phyloP scores from a whole-genome alignment of 2,888 invertebrate genomes.

The Hemithea aestivaria region DNA sequence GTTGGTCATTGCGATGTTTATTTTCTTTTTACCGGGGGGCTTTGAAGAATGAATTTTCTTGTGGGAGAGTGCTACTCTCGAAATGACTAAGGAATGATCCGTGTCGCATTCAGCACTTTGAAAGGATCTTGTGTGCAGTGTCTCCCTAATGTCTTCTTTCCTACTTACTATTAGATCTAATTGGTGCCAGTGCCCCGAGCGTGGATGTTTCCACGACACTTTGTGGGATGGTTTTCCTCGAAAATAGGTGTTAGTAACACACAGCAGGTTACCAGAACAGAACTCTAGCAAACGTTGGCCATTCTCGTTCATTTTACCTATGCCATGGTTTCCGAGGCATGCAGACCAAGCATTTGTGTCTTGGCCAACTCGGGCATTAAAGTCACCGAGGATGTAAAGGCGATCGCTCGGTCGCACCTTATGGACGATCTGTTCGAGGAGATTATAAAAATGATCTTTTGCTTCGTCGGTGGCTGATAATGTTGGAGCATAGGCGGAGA shows the following conservation, averaged over 20 bases:
- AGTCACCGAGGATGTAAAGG: constrained; percentile 10
- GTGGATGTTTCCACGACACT: constrained; percentile 24
- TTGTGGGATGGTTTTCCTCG: constrained; percentile 14
- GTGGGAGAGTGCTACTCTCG: too few relatives aligned
- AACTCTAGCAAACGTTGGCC: constrained; percentile 19
- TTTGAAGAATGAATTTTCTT: too few relatives aligned
- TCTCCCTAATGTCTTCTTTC: too few relatives aligned
- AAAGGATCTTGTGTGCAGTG: too few relatives aligned
- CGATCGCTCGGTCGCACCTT: constrained; percentile 4
- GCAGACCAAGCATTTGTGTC: constrained; percentile 5
- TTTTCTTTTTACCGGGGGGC: too few relatives aligned
- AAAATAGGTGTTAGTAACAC: constrained; percentile 14
- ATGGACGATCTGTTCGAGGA: constrained; percentile 1
- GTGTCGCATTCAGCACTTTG: too few relatives aligned
- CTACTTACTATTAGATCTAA: constrained; percentile 18
- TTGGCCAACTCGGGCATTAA: constrained; percentile 12
- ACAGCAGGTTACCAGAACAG: constrained; percentile 14
- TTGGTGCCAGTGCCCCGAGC: constrained; percentile 24
- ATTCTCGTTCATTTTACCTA: constrained; percentile 18
- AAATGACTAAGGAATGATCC: too few relatives aligned
- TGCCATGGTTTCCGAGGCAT: constrained; percentile 11
- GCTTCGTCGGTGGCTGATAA: constrained; percentile 5
- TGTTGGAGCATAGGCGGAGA: constrained; percentile 20
- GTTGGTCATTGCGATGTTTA: too few relatives aligned
- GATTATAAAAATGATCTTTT: constrained; percentile 9